Evolutionary conservation across 1,140 invertebrate species (phyloP), one percentile per base, ranked within the genome.

Genomic region (Ceratosolen fusciceps): DNA sequence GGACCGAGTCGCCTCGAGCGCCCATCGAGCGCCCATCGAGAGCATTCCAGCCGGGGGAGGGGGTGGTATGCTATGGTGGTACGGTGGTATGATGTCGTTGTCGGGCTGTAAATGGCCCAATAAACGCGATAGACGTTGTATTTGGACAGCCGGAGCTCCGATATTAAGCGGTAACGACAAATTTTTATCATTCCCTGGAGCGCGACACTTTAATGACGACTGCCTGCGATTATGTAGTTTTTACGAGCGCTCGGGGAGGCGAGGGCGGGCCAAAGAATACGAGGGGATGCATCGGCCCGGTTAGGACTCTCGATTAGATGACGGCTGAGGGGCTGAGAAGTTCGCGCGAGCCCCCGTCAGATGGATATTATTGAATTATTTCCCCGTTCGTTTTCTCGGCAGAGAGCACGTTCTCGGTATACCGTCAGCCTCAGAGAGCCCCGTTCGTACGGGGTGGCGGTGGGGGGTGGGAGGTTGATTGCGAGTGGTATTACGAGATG

Each of bases 131-230:
- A 39, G 43, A 31, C 75, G 67, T 68, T 76, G 49, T 49, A 24
- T 24, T 26, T 21, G 60, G 43, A 62, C 47, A 60, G 19, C 29
- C n/a, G 34, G 62, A 37, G 54, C 21, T 14, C 4, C 5, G 62
- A 7, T n/a, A 39, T 39, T n/a, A 14, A 21, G 62, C 37, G 43
- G 58, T 43, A 68, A 70, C 74, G 65, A 71, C 49, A 70, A 43
- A 77, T 77, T 77, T 77, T 77, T 77, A 77, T 77, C 67, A 39
- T 21, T 34, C 68, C 14, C 68, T 19, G 34, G 54, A 58, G 56
- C 31, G 49, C 67, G 47, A 26, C 49, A 16, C 1, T 60, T 67
- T 67, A 39, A 39, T 39, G 21, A 67, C 26, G 43, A 21, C 37
- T 67, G 34, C 37, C 4, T n/a, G 19, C 58, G 58, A 60, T 31